Percentiles rank a stretch among this genome's conserved stretches.
Conservation (phyloP, 2,888 invertebrate species). For the Hetaerina titia region DNA sequence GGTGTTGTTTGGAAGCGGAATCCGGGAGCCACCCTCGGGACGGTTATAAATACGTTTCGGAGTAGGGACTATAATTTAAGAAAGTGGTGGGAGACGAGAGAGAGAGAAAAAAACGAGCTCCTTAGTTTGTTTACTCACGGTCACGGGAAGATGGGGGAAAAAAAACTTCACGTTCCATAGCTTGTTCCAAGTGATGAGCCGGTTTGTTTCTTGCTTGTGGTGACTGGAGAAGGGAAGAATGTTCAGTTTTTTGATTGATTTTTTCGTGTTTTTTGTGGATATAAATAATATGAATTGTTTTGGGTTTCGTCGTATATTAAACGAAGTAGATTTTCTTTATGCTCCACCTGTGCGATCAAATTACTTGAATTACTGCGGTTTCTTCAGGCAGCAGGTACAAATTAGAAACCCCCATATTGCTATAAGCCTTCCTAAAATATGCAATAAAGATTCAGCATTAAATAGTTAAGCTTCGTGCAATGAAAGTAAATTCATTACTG, state of each 20-base stretch:
- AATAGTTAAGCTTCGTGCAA: no score
- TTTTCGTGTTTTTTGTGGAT: not conserved
- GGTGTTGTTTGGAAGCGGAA: conserved; percentile 57
- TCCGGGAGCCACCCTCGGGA: conserved; percentile 40
- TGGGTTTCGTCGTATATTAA: conserved; percentile 20
- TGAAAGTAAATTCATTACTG: not conserved
- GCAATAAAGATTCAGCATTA: not conserved
- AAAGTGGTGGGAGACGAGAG: not conserved
- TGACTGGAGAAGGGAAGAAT: not conserved
- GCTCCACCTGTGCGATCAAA: not conserved
- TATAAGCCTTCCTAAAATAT: not conserved
- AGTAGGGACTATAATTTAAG: conserved; percentile 34
- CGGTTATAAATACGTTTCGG: conserved; percentile 58
- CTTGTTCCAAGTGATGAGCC: conserved; percentile 25
- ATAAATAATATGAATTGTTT: not conserved
- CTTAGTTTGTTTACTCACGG: conserved; percentile 43
- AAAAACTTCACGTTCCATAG: not conserved
- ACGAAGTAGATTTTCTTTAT: not conserved
- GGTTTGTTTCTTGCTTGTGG: conserved; percentile 26
- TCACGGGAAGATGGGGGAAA: not conserved
- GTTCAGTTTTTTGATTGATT: not conserved
- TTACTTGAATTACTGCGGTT: not conserved
- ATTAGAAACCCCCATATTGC: not conserved
- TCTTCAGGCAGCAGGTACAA: not conserved
- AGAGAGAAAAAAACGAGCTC: not conserved